Conservation (phyloP, 2,888 invertebrate species). For the Saturnia pavonia region DNA sequence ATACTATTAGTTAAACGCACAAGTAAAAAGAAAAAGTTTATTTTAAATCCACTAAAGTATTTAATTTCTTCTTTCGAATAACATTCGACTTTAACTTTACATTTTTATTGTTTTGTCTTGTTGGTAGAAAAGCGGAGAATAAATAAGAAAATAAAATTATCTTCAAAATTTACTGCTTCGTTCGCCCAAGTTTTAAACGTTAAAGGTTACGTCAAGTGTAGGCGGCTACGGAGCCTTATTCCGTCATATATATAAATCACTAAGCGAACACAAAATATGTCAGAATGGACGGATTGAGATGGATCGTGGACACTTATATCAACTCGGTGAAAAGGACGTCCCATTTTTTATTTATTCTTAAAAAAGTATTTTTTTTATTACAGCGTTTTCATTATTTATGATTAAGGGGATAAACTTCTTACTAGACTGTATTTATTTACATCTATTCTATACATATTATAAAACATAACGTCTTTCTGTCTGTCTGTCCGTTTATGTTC, state of each 20-base stretch:
- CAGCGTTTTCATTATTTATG: background rate
- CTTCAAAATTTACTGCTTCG: background rate
- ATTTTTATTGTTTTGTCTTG: background rate
- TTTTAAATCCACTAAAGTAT: too few species aligned
- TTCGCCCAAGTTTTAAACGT: background rate
- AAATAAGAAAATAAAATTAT: background rate
- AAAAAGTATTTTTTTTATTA: background rate
- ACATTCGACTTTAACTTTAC: background rate
- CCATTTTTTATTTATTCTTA: slow-evolving; percentile 6
- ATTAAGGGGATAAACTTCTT: background rate
- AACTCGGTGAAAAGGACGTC: slow-evolving; percentile 5
- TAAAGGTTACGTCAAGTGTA: slow-evolving; percentile 2
- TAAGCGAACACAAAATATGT: slow-evolving; percentile 13
- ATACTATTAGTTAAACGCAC: too few species aligned
- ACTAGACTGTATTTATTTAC: background rate
- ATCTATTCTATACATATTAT: background rate
- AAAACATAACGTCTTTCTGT: too few species aligned
- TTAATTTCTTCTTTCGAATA: too few species aligned
- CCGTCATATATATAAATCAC: slow-evolving; percentile 11
- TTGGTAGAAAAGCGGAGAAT: background rate
- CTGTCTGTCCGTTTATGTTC: too few species aligned
- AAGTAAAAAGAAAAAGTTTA: too few species aligned
- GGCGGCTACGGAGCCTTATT: background rate
- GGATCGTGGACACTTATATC: slow-evolving; percentile 3
- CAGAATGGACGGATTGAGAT: slow-evolving; percentile 13